Percentiles rank a stretch among this genome's conserved stretches.
Evolutionary conservation across 30 jellyfish, hydroid and myxozoan species (phyloP).

Genomic region (Aurelia sp.): DNA sequence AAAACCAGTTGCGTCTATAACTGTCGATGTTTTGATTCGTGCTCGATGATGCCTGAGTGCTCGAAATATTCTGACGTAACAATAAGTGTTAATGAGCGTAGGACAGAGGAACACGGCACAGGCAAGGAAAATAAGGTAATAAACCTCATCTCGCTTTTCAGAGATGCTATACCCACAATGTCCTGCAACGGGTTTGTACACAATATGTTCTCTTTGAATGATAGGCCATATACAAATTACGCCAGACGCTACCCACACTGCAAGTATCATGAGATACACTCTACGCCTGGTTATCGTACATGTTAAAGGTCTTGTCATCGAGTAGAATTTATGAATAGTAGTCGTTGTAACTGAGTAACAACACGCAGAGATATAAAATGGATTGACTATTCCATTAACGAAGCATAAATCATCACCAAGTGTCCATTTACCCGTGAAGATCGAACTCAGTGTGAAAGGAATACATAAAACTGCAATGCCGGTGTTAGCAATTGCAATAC

Average conservation of each 20-base stretch:
- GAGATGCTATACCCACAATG: constrained; percentile 67
- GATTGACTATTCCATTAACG: constrained; percentile 66
- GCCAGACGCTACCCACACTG: constrained; percentile 60
- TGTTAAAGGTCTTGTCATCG: constrained; percentile 72
- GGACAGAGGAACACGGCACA: constrained; percentile 66
- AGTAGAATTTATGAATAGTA: constrained; percentile 64
- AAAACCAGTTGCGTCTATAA: constrained; percentile 45
- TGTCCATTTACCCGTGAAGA: constrained; percentile 60
- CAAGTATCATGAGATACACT: constrained; percentile 4
- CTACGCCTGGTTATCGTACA: constrained; percentile 36
- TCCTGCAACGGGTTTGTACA: constrained; percentile 65
- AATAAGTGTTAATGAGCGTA: constrained; percentile 52
- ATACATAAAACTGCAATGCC: constrained; percentile 69
- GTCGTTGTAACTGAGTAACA: constrained; percentile 71
- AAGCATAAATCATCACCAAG: constrained; percentile 65
- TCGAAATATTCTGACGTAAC: constrained; percentile 49
- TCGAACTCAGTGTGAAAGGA: constrained; percentile 78
- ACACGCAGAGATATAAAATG: constrained; percentile 79
- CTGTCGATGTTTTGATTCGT: constrained; percentile 44
- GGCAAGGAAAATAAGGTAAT: constrained; percentile 42
- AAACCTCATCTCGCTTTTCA: constrained; percentile 12
- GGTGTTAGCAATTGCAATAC: constrained; percentile 68
- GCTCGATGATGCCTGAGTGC: constrained; percentile 63
- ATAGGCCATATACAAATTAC: constrained; percentile 61
- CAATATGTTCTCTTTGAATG: constrained; percentile 29